A percentile compares a stretch with the other conserved stretches of the same genome.
Conservation (phyloP, 2,113 vertebrate species). For the Pygoscelis adeliae region DNA sequence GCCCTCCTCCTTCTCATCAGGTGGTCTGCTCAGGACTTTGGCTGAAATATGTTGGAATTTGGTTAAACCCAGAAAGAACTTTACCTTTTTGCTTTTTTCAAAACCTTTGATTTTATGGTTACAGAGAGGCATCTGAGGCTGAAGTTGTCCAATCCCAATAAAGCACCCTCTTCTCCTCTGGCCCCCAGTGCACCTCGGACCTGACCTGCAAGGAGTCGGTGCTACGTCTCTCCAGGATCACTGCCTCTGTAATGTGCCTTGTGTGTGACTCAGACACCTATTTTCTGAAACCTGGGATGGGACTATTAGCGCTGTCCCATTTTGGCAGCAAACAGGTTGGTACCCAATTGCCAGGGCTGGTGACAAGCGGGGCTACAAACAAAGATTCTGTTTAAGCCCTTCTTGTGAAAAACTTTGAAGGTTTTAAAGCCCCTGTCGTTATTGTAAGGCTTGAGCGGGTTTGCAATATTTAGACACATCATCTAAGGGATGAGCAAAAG, state of each 20-base stretch:
- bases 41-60: not conserved
- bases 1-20: constrained; percentile 27
- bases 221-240: not conserved
- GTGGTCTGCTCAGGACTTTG: constrained; percentile 19
- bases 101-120: not conserved
- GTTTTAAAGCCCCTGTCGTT: not conserved
- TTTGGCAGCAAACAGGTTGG: not conserved
- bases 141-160: not conserved
- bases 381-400: not conserved
- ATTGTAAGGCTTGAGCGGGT: not conserved
- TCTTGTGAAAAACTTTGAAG: not conserved
- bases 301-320: not conserved
- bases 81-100: not conserved
- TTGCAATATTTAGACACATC: rapidly evolving
- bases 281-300: not conserved
- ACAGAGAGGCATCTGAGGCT: not conserved
- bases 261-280: rapidly evolving
- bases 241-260: rapidly evolving
- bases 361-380: not conserved
- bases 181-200: not conserved
- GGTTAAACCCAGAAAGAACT: not conserved
- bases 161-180: not conserved
- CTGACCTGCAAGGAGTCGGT: not conserved
- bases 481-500: not conserved
- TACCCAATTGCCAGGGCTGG: not conserved